These are phyloP conservation scores for Zaprionus taronus DNA, from an alignment of 1,140 invertebrate species.

Conservation along the genomic window DNA sequence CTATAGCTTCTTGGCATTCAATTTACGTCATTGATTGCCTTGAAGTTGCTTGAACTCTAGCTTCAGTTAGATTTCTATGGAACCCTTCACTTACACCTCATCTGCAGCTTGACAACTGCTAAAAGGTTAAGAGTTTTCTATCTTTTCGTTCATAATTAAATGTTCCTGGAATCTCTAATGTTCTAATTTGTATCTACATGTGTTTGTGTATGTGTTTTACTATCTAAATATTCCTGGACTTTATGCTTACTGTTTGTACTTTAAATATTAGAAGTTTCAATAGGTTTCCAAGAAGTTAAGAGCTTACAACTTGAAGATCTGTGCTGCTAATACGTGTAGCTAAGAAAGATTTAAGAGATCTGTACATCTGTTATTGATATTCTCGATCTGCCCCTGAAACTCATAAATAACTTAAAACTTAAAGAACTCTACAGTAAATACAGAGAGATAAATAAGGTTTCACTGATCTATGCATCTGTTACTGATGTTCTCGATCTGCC, in stretches of 20 bases:
- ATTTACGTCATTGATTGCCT: constrained; percentile 42
- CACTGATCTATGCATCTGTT: too few species aligned
- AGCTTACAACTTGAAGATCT: too few species aligned
- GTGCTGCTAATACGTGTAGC: too few species aligned
- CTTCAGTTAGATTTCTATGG: not conserved
- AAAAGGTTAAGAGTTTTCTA: not conserved
- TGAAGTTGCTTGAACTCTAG: not conserved
- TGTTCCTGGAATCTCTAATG: not conserved
- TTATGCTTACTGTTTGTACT: not conserved
- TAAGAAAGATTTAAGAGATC: too few species aligned
- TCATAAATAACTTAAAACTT: not conserved
- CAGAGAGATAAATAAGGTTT: too few species aligned
- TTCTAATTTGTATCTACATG: not conserved
- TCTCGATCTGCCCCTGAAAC: too few species aligned
- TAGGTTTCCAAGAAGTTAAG: not conserved
- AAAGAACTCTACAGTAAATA: too few species aligned
- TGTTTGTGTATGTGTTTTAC: not conserved
- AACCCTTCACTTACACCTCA: not conserved
- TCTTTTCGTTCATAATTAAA: not conserved
- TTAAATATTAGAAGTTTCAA: not conserved
- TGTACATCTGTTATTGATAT: too few species aligned
- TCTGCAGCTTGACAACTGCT: not conserved
- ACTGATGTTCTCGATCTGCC: not conserved
- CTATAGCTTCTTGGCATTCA: constrained; percentile 55
- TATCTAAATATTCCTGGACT: not conserved